Evolutionary conservation across 2,888 invertebrate genomes (phyloP).

Genomic region (Machimus atricapillus): DNA sequence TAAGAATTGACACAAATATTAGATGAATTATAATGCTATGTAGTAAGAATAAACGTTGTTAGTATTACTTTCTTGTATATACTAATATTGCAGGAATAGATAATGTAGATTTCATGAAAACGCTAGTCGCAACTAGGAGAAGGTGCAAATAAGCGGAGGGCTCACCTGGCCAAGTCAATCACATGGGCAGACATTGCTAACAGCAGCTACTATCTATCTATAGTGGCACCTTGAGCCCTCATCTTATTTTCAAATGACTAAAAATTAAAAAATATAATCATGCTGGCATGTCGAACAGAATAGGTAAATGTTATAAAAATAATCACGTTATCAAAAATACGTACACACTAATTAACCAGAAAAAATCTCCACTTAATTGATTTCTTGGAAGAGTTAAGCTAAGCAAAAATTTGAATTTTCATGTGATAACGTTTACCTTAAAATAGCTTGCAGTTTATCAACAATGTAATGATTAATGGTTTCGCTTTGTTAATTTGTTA

Average conservation of each 20-base stretch:
- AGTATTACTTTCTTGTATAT: slow-evolving; percentile 24
- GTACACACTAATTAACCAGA: slow-evolving; percentile 30
- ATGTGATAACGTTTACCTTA: neutral
- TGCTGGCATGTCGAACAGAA: slow-evolving; percentile 13
- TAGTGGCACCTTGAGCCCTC: neutral
- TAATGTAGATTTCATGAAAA: neutral
- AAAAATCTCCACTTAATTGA: slow-evolving; percentile 3
- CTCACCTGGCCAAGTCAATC: neutral
- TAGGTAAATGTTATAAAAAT: slow-evolving; percentile 10
- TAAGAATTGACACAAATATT: slow-evolving; percentile 47
- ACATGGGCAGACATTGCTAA: neutral
- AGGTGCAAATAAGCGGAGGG: neutral
- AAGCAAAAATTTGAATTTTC: slow-evolving; percentile 5
- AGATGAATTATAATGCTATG: slow-evolving; percentile 44
- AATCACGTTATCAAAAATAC: slow-evolving; percentile 1
- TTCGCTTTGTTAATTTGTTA: slow-evolving; percentile 14
- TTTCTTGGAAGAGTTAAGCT: slow-evolving; percentile 25
- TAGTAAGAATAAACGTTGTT: slow-evolving; percentile 21
- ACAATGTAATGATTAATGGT: slow-evolving; percentile 1
- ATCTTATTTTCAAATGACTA: neutral
- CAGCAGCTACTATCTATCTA: neutral
- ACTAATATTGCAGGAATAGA: slow-evolving; percentile 14
- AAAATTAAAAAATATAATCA: neutral
- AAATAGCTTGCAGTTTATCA: slow-evolving; percentile 10
- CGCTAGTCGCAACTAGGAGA: neutral